Conservation (phyloP, 2,797 vertebrate genomes). For the Phalanger gymnotis region DNA sequence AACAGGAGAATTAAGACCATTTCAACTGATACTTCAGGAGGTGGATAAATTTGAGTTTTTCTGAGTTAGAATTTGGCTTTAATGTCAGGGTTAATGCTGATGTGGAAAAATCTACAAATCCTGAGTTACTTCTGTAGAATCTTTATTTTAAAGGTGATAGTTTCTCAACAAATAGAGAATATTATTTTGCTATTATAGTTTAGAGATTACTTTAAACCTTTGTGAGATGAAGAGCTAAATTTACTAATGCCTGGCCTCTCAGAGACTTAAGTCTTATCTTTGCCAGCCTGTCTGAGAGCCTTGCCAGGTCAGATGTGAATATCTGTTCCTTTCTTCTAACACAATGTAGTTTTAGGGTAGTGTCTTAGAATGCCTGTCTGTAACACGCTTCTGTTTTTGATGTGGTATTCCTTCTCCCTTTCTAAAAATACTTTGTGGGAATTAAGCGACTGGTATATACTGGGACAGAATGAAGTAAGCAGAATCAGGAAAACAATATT, state of each 20-base stretch:
- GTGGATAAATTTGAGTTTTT: constrained; percentile 65
- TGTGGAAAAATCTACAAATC: constrained; percentile 66
- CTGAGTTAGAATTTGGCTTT: constrained; percentile 50
- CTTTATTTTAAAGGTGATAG: constrained; percentile 61
- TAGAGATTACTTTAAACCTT: constrained; percentile 62
- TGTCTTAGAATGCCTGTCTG: constrained; percentile 20
- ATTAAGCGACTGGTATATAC: not conserved
- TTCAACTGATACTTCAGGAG: constrained; percentile 49
- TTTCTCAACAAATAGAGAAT: constrained; percentile 41
- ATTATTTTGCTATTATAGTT: constrained; percentile 61
- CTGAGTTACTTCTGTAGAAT: constrained; percentile 66
- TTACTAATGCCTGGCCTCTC: not conserved
- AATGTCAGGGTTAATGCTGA: constrained; percentile 56
- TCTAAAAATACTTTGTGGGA: not conserved
- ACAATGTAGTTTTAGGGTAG: not conserved
- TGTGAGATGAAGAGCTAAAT: constrained; percentile 39
- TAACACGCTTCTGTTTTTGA: constrained; percentile 14
- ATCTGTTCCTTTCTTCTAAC: constrained; percentile 44
- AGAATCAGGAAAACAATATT: not conserved
- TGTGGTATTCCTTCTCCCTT: not conserved
- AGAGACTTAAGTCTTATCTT: constrained; percentile 33
- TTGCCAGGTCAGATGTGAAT: constrained; percentile 30
- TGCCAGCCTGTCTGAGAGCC: constrained; percentile 44
- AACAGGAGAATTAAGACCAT: constrained; percentile 66
- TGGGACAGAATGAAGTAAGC: not conserved